A percentile compares a stretch with the other conserved stretches of the same genome.
Conservation (phyloP, 2,888 invertebrate species). For the Anthrax anthrax region DNA sequence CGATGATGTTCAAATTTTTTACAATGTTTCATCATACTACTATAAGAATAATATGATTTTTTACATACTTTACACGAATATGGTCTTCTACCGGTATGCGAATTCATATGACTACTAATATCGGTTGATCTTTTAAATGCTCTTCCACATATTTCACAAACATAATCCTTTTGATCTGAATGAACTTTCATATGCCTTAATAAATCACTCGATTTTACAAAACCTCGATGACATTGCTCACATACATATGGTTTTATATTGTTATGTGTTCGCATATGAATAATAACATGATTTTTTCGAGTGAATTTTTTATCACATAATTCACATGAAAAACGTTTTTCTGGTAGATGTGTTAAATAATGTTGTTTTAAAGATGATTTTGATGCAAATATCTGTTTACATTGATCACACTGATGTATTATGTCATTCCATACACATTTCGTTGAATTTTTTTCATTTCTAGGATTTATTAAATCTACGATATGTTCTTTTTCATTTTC, state of each 20-base stretch:
- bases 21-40: slow-evolving; percentile 21
- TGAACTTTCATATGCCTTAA: slow-evolving; percentile 21
- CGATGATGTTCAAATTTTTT: slow-evolving; percentile 1
- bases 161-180: too few relatives aligned
- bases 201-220: slow-evolving; percentile 20
- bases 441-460: too few relatives aligned
- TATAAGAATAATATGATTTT: slow-evolving; percentile 21
- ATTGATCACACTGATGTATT: slow-evolving; percentile 16
- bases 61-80: slow-evolving; percentile 19
- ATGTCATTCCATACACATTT: too few relatives aligned
- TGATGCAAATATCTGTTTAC: slow-evolving; percentile 14
- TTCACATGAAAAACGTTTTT: slow-evolving; percentile 28
- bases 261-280: slow-evolving; percentile 38
- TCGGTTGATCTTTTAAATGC: too few relatives aligned
- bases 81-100: slow-evolving; percentile 8
- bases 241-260: slow-evolving; percentile 39
- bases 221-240: slow-evolving; percentile 25
- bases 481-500: too few relatives aligned
- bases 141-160: slow-evolving; percentile 5
- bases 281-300: slow-evolving; percentile 33
- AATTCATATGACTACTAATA: neutral
- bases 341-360: slow-evolving; percentile 27
- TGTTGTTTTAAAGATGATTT: slow-evolving; percentile 21
- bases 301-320: slow-evolving; percentile 31
- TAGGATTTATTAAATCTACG: too few relatives aligned